Evolutionary conservation across 2,888 invertebrate species (phyloP).

Genomic region (Clitarchus hookeri): DNA sequence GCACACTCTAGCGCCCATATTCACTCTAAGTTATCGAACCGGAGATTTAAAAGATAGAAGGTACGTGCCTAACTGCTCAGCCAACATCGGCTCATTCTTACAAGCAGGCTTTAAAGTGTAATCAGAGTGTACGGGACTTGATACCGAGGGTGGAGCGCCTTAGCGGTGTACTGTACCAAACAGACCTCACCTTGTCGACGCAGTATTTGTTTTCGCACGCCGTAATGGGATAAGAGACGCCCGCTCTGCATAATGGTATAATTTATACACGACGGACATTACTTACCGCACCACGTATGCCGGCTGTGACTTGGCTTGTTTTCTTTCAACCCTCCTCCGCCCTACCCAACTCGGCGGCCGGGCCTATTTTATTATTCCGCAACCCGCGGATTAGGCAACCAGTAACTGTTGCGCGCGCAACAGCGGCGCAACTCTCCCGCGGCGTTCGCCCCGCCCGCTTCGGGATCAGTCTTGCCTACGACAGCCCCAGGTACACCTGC

Average conservation of each 20-base stretch:
- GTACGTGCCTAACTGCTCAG: no score
- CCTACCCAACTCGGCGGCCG: not conserved
- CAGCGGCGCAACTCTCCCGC: not conserved
- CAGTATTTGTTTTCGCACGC: not conserved
- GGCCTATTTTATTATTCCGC: not conserved
- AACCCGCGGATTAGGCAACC: not conserved
- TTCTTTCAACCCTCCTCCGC: not conserved
- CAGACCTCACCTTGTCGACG: not conserved
- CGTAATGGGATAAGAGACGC: conserved; percentile 3
- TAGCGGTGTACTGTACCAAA: no score
- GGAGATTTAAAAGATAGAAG: no score
- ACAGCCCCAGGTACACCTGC: no score
- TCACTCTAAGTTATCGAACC: no score
- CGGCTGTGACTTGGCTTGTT: not conserved
- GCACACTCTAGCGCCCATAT: no score
- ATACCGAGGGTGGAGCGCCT: no score
- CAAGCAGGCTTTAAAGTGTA: no score
- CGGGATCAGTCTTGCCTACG: no score
- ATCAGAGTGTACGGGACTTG: no score
- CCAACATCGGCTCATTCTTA: no score
- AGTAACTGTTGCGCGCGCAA: not conserved
- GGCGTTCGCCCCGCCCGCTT: no score
- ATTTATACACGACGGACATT: conserved; percentile 21
- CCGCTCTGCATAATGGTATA: conserved; percentile 6
- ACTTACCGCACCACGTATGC: not conserved